Conservation (phyloP, 2,888 invertebrate genomes). For the Halictus ligatus region DNA sequence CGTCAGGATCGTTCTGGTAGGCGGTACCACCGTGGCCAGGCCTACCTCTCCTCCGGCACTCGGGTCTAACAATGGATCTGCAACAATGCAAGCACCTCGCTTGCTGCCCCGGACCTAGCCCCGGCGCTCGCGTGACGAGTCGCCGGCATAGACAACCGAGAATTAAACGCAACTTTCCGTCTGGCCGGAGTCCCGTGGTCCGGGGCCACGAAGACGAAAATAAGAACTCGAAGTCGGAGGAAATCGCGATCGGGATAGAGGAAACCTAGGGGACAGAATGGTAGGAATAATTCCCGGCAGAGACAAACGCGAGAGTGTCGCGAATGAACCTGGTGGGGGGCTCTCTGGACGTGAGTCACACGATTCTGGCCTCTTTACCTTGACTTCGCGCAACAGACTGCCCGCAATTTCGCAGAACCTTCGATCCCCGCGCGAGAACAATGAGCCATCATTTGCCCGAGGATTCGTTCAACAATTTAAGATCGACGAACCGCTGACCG, state of each 20-base stretch:
- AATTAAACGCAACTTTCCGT: conserved; percentile 60
- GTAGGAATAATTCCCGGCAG: not conserved
- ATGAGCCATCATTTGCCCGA: not conserved
- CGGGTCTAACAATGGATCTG: conserved; percentile 78
- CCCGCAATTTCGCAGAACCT: not conserved
- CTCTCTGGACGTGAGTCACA: conserved; percentile 53
- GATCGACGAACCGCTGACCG: not conserved
- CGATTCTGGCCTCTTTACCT: conserved; percentile 79
- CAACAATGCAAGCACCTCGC: conserved; percentile 75
- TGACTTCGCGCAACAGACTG: conserved; percentile 67
- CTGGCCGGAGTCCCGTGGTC: not conserved
- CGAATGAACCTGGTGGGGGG: not conserved
- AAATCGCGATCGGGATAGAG: not conserved
- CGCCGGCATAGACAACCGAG: conserved; percentile 33
- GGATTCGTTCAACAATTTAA: not conserved
- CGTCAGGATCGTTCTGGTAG: conserved; percentile 80
- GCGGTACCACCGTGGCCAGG: conserved; percentile 81
- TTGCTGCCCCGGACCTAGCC: conserved; percentile 25
- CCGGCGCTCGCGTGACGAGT: conserved; percentile 18
- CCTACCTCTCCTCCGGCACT: conserved; percentile 75
- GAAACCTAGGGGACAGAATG: not conserved
- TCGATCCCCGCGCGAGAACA: not conserved
- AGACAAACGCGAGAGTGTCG: conserved; percentile 12
- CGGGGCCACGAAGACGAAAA: not conserved
- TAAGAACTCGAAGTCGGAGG: not conserved